Base-by-base conservation (phyloP, 2,888 invertebrate species). In the Chironomus riparius region DNA sequence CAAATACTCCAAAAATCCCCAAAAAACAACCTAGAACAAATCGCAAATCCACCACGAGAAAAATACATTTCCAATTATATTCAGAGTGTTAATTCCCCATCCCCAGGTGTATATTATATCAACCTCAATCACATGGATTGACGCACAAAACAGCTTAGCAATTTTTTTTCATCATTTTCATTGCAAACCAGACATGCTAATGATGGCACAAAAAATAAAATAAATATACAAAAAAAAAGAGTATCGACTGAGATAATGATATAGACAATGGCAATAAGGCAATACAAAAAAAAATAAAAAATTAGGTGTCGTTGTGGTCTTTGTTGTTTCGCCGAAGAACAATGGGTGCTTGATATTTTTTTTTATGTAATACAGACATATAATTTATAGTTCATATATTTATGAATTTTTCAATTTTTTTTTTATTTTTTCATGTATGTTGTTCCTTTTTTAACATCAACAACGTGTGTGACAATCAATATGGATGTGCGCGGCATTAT, bases 281-380 rank as follows among this genome's bases (percentile, higher is more conserved):
- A 6, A 56, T 56, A 56, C 15, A 38, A 18, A 56, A 22, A n/a
- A n/a, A n/a, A n/a, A n/a, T n/a, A n/a, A n/a, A n/a, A 71, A 71
- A 71, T 71, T 71, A 18, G 50, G 47, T 61, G 56, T 71, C 71
- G 47, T 71, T 71, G 56, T 24, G 71, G 47, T 71, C 71, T 71
- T 71, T 71, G 71, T 71, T 24, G 50, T 15, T 50, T n/a, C n/a
- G 61, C 61, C 71, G 61, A 71, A 71, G 21, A 65, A 70, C 71
- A 71, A 71, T 71, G 56, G 71, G 24, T 65, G 21, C 10, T 65
- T 65, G 21, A 21, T 65, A 56, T 56, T n/a, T n/a, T n/a, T n/a
- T n/a, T n/a, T 56, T 56, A 56, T 65, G 65, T 65, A 65, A 65
- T 21, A 13, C 65, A 65, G 65, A 24, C 65, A 21, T 65, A 65